Evolutionary conservation across 2,797 vertebrate genomes (phyloP).

Genomic region (Ctenopoma multispine): DNA sequence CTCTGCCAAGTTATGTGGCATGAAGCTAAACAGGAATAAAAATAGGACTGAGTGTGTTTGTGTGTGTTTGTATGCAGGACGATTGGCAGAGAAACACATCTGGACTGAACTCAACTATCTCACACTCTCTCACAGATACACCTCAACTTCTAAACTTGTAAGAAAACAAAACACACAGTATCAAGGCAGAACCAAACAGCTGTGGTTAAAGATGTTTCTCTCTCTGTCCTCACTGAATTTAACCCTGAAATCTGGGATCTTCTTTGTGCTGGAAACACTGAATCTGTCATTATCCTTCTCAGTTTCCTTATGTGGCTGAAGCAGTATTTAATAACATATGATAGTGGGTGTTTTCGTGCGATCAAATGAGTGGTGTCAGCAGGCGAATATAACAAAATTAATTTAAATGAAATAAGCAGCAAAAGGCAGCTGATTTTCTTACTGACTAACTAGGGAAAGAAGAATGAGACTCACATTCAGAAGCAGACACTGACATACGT

Average conservation of each 20-base stretch:
- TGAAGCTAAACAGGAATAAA: slow-evolving; percentile 85
- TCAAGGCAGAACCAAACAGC: slow-evolving; percentile 55
- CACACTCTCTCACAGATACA: slow-evolving; percentile 13
- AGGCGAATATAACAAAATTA: slow-evolving; percentile 55
- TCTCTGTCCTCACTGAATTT: slow-evolving; percentile 25
- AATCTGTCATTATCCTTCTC: slow-evolving; percentile 47
- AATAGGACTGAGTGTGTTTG: slow-evolving; percentile 67
- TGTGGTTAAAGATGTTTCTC: slow-evolving; percentile 40
- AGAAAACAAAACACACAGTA: slow-evolving; percentile 48
- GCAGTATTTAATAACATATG: slow-evolving; percentile 48
- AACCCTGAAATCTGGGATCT: slow-evolving; percentile 33
- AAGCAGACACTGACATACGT: not conserved
- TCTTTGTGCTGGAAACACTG: slow-evolving; percentile 42
- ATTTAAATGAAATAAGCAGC: slow-evolving; percentile 63
- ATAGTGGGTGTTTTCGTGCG: slow-evolving; percentile 44
- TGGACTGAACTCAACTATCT: slow-evolving; percentile 48
- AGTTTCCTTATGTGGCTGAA: slow-evolving; percentile 42
- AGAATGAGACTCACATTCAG: not conserved
- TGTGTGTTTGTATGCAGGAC: slow-evolving; percentile 37
- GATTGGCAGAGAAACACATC: slow-evolving; percentile 55
- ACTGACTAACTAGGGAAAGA: slow-evolving; percentile 38
- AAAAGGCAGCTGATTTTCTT: slow-evolving; percentile 36
- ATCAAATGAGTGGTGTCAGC: slow-evolving; percentile 58
- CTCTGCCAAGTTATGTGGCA: slow-evolving; percentile 84
- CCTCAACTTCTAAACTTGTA: slow-evolving; percentile 14